phyloP scores from a whole-genome alignment of 92 coral and sea anemone genomes.

The Porites cylindrica region DNA sequence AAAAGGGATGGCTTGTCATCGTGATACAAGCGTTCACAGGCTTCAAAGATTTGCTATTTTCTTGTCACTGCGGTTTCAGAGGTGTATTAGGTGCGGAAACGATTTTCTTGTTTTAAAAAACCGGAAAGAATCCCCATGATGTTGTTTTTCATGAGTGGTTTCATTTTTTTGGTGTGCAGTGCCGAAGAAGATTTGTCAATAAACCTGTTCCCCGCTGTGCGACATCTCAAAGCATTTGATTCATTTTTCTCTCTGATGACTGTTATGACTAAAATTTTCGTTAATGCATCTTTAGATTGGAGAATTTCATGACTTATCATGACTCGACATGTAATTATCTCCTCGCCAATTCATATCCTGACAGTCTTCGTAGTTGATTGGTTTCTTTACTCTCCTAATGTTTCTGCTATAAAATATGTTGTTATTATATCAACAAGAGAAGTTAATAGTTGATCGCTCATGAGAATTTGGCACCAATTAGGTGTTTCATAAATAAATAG shows the following conservation, averaged over 20 bases:
- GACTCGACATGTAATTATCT: no score
- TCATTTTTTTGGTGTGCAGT: no score
- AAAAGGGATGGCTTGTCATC: not conserved
- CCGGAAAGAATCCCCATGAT: constrained; percentile 37
- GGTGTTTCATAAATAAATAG: not conserved
- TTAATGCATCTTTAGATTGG: no score
- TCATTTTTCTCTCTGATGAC: no score
- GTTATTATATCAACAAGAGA: not conserved
- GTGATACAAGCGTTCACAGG: not conserved
- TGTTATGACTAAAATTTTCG: no score
- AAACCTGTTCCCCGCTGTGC: not conserved
- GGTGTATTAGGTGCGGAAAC: not conserved
- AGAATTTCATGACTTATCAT: no score
- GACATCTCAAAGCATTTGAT: not conserved
- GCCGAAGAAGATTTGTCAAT: not conserved
- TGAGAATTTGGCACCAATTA: not conserved
- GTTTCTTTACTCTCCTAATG: not conserved
- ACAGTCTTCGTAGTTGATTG: no score
- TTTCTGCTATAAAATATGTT: not conserved
- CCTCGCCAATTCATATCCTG: not conserved
- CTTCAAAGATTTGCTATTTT: not conserved
- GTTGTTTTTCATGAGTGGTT: constrained; percentile 11
- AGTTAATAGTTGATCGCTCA: not conserved
- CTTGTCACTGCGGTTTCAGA: not conserved
- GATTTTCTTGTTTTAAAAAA: constrained; percentile 1